phyloP scores from a whole-genome alignment of 2,888 invertebrate species.

The Himalopsyche kuldschensis region DNA sequence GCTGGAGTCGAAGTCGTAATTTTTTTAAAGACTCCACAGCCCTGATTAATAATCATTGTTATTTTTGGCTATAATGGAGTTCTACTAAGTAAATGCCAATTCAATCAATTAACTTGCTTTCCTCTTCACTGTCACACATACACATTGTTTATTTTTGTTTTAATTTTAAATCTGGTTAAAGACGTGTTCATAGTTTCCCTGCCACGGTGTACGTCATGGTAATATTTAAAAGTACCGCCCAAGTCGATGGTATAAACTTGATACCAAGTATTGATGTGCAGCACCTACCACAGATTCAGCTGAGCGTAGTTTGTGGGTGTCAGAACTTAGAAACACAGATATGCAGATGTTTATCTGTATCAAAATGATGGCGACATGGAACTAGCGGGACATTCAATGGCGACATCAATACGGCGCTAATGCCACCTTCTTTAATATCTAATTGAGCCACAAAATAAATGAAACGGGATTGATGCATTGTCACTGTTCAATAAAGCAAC shows the following conservation, averaged over 20 bases:
- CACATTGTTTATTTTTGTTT: too few relatives aligned
- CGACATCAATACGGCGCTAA: neutral
- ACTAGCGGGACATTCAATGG: neutral
- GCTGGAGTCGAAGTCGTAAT: too few relatives aligned
- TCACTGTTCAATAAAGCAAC: neutral
- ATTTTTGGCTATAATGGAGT: too few relatives aligned
- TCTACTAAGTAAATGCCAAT: too few relatives aligned
- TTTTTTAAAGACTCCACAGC: too few relatives aligned
- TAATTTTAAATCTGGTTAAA: too few relatives aligned
- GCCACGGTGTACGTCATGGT: neutral
- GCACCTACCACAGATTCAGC: neutral
- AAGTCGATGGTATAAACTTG: neutral
- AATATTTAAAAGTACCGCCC: neutral
- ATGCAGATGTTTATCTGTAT: neutral
- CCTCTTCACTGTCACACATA: too few relatives aligned
- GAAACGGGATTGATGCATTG: neutral
- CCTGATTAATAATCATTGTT: too few relatives aligned
- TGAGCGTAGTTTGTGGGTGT: neutral
- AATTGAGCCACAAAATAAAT: neutral
- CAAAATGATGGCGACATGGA: neutral
- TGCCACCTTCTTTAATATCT: neutral
- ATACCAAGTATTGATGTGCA: neutral
- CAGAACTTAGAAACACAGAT: neutral
- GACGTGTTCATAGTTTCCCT: neutral
- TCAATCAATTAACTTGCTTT: too few relatives aligned